Base-by-base conservation (phyloP, 2,888 invertebrate species). In the Eurois occulta region DNA sequence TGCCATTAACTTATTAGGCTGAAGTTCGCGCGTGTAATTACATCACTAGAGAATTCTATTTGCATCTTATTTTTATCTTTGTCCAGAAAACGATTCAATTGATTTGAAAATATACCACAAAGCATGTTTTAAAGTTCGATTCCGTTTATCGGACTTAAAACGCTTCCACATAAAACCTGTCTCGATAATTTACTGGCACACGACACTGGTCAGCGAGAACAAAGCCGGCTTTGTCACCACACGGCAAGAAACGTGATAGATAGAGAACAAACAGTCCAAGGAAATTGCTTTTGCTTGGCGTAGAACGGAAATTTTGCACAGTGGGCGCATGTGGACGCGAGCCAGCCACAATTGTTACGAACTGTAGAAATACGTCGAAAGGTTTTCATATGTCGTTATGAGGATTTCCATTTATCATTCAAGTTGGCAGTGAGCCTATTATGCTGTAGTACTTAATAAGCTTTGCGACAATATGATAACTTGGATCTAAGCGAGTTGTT, bases 241-340 rank as follows among this genome's bases (percentile, higher is more conserved):
- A 85, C 55, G 77, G 78, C 74, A 84, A 86, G 83, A 87, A 80
- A 83, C 80, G 77, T 80, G 72, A 83, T 80, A 78, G 80, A 85
- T 82, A 84, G 64, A 81, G 79, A 83, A 84, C 76, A 87, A 85
- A 87, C 77, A 85, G 78, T 80, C 76, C 58, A 85, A 90, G 91
- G 91, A 92, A 91, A 92, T 92, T 91, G 90, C 87, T 88, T 90
- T 90, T 88, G 88, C 88, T 87, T 81, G 82, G 78, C 78, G 78
- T 75, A 46, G 82, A 85, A 75, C 84, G 87, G 87, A 88, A 89
- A 83, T 83, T 85, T 81, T 72, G 70, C 78, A 71, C 75, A 84
- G 84, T 80, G 80, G 73, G 78, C 83, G 72, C 78, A 75, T 82
- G 84, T 84, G 85, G 85, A 75, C 78, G 62, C 52, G 67, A 75